Conservation (phyloP, 2,888 invertebrate species). For the Thereva unica region DNA sequence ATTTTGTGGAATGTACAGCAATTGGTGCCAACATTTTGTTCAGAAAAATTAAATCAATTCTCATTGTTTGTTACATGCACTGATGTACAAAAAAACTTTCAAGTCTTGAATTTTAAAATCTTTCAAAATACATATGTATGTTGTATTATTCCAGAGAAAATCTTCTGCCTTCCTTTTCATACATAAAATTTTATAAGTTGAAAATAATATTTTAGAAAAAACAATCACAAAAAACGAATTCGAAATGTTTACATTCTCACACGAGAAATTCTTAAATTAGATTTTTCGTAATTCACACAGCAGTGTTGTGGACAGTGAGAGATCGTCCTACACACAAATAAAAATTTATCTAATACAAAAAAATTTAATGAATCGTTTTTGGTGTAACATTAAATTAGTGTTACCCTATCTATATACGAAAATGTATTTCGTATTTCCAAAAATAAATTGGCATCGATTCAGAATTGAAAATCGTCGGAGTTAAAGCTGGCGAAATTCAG, state of each 20-base stretch:
- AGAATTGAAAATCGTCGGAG: conserved; percentile 50
- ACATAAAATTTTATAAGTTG: no score
- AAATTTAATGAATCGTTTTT: conserved; percentile 27
- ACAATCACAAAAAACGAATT: conserved; percentile 33
- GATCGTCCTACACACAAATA: no score
- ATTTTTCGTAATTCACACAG: conserved; percentile 42
- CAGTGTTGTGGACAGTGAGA: no score
- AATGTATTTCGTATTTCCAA: conserved; percentile 50
- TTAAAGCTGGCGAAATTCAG: conserved; percentile 50
- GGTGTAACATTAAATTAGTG: not conserved
- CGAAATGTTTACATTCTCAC: conserved; percentile 23
- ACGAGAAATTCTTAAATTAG: conserved; percentile 43
- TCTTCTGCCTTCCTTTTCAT: no score
- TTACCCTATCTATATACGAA: conserved; percentile 21
- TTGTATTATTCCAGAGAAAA: no score
- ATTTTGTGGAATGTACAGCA: no score
- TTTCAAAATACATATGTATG: no score
- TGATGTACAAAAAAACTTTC: no score
- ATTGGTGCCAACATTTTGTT: no score
- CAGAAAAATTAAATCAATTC: no score
- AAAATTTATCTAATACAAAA: not conserved
- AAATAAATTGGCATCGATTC: conserved; percentile 55
- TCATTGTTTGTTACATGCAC: no score
- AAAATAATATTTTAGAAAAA: conserved; percentile 16
- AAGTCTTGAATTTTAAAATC: no score